These are phyloP conservation scores for Dicrurus megarhynchus DNA, from an alignment of 2,113 vertebrate species.

Conservation along the genomic window DNA sequence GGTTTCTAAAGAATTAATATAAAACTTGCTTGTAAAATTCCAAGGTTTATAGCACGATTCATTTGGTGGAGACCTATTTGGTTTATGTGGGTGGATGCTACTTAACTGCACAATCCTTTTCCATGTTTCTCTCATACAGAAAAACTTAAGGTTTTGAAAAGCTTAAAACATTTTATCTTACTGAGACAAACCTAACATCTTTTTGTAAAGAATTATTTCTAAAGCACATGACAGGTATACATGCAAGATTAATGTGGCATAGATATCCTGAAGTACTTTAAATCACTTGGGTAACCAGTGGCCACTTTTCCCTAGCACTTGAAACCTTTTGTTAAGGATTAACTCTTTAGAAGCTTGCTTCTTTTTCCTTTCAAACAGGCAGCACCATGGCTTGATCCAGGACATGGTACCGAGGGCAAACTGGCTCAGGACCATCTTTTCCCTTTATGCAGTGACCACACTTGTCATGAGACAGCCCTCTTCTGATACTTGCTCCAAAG, in stretches of 20 bases:
- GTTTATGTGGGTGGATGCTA: conserved; percentile 45
- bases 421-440: not conserved
- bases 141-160: conserved; percentile 20
- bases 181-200: not conserved
- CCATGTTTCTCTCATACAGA: conserved; percentile 10
- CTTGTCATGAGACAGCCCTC: not conserved
- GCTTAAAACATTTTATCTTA: conserved; percentile 25
- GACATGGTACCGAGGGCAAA: not conserved
- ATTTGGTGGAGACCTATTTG: conserved; percentile 52
- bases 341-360: not conserved
- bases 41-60: conserved; percentile 54
- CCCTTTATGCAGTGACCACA: not conserved
- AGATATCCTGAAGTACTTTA: conserved; percentile 2
- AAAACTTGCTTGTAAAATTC: conserved; percentile 67
- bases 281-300: not conserved
- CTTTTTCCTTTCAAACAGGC: not conserved
- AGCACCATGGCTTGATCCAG: not conserved
- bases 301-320: not conserved
- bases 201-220: conserved; percentile 9
- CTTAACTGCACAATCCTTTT: conserved; percentile 59
- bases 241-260: not conserved
- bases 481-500: not conserved
- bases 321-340: conserved; percentile 30
- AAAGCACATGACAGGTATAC: not conserved
- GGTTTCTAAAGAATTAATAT: conserved; percentile 68